Evolutionary conservation across 2,797 vertebrate species (phyloP).

Genomic region (Sebastes matsubarae): DNA sequence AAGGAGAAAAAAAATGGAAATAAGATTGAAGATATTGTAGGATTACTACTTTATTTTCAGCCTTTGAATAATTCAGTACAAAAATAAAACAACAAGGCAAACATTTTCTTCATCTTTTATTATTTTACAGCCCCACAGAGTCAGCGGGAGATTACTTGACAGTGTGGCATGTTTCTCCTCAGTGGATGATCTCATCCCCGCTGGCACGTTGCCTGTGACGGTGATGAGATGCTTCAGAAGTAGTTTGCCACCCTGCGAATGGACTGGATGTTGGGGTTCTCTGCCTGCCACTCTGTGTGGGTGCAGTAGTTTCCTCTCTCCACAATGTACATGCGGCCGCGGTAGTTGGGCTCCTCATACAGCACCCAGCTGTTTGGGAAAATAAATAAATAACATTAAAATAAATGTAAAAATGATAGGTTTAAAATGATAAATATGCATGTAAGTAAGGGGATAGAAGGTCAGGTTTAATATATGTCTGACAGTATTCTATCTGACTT

Average conservation of each 20-base stretch:
- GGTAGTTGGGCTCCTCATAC: slow-evolving; percentile 94
- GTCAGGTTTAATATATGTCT: background rate
- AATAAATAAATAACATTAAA: background rate
- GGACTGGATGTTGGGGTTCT: slow-evolving; percentile 89
- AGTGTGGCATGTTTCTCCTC: slow-evolving; percentile 9
- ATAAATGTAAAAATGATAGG: background rate
- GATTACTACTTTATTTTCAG: slow-evolving; percentile 67
- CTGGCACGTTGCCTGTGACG: slow-evolving; percentile 19
- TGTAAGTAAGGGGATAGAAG: background rate
- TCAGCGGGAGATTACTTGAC: slow-evolving; percentile 17
- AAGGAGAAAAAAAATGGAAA: slow-evolving; percentile 22
- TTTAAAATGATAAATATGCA: background rate
- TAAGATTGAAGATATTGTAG: slow-evolving; percentile 37
- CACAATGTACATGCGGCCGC: slow-evolving; percentile 91
- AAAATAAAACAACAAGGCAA: slow-evolving; percentile 66
- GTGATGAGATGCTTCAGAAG: slow-evolving; percentile 77
- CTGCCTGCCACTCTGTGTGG: slow-evolving; percentile 88
- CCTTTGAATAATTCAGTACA: slow-evolving; percentile 61
- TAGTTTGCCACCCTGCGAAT: slow-evolving; percentile 90
- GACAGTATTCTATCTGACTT: background rate
- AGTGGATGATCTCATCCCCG: background rate
- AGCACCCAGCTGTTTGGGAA: slow-evolving; percentile 87
- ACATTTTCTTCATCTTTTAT: slow-evolving; percentile 70
- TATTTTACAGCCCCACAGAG: slow-evolving; percentile 54
- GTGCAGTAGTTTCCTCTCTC: slow-evolving; percentile 88